Evolutionary conservation across 2,888 invertebrate species (phyloP).

Genomic region (Syrista parreyssii): DNA sequence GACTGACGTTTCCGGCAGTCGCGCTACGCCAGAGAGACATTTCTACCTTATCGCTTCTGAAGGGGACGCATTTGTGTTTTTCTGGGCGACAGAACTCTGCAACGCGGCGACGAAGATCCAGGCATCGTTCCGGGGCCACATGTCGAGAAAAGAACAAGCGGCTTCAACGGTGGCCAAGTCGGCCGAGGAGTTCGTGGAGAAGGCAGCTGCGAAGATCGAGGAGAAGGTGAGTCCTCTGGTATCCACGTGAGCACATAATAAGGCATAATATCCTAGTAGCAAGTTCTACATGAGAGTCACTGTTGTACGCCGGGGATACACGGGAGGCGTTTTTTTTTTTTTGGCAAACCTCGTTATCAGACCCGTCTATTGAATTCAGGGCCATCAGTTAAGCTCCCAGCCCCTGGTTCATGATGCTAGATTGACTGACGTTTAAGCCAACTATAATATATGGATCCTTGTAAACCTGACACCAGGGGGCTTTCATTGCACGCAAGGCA

Average conservation of each 20-base stretch:
- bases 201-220: slow-evolving; percentile 55
- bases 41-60: background rate
- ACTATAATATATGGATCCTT: background rate
- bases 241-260: background rate
- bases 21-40: background rate
- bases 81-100: slow-evolving; percentile 74
- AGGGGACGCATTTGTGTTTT: background rate
- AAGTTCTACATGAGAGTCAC: background rate
- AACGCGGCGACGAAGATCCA: slow-evolving; percentile 91
- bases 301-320: background rate
- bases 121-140: slow-evolving; percentile 90
- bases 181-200: slow-evolving; percentile 56
- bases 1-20: background rate
- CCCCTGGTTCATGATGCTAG: background rate
- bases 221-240: slow-evolving; percentile 55
- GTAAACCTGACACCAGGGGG: background rate
- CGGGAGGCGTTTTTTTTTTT: background rate
- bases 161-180: slow-evolving; percentile 46
- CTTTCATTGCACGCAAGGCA: background rate
- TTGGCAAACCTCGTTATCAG: background rate
- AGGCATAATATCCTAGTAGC: background rate
- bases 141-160: slow-evolving; percentile 79
- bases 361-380: background rate
- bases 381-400: background rate
- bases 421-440: background rate